Conservation (phyloP, 2,888 invertebrate genomes). For the Epiblema foenella region DNA sequence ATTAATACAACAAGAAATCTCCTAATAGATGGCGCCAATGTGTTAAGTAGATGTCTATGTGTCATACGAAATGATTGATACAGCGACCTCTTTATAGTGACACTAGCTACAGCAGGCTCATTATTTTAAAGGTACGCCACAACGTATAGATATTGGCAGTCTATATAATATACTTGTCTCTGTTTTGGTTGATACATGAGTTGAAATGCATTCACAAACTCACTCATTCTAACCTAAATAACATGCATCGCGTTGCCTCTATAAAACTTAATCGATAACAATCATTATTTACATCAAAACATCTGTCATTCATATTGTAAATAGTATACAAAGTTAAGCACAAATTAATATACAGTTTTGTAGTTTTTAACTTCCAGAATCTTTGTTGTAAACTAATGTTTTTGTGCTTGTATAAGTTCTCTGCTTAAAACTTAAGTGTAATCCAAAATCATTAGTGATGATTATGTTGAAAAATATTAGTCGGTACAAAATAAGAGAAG, state of each 20-base stretch:
- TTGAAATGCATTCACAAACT: conserved; percentile 37
- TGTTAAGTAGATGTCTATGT: too few species aligned
- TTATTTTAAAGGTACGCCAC: too few species aligned
- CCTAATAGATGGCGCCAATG: too few species aligned
- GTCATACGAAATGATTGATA: too few species aligned
- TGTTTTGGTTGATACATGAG: neutral
- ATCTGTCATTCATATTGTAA: conserved; percentile 16
- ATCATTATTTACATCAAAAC: conserved; percentile 38
- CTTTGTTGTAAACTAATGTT: too few species aligned
- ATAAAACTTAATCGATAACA: conserved; percentile 36
- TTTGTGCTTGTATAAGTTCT: neutral
- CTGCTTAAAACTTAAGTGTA: neutral
- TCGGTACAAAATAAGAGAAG: too few species aligned
- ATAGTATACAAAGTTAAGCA: conserved; percentile 10
- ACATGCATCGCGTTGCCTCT: conserved; percentile 26
- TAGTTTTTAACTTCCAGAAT: neutral
- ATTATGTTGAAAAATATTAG: too few species aligned
- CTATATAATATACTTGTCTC: too few species aligned
- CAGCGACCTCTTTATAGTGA: too few species aligned
- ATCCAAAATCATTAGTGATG: neutral
- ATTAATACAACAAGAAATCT: too few species aligned
- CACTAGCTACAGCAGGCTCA: too few species aligned
- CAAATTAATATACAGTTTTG: neutral
- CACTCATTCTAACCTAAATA: conserved; percentile 24
- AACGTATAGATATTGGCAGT: too few species aligned